Percentiles rank a stretch among this genome's conserved stretches.
Evolutionary conservation across 2,888 invertebrate genomes (phyloP).

Genomic region (Caenorhabditis panamensis): DNA sequence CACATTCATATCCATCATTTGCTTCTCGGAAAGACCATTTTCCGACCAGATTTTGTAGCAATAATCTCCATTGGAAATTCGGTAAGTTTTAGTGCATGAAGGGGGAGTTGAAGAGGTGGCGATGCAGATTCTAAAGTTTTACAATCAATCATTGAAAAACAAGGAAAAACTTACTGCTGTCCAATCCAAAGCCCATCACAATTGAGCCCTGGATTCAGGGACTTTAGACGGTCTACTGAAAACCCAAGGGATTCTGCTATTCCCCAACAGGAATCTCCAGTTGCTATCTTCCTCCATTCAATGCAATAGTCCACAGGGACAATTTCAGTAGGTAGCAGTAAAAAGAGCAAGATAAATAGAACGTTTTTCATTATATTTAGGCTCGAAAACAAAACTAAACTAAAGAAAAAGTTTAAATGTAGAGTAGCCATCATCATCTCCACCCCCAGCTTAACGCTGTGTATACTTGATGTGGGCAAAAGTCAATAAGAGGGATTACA

Average conservation of each 20-base stretch:
- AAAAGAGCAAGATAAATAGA: no score
- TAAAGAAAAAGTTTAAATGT: no score
- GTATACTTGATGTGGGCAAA: no score
- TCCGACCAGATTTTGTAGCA: constrained; percentile 35
- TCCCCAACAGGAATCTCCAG: constrained; percentile 26
- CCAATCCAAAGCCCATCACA: constrained; percentile 28
- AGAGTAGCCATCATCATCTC: no score
- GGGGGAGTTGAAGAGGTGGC: not conserved
- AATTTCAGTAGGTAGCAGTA: not conserved
- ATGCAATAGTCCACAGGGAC: not conserved
- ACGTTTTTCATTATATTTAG: no score
- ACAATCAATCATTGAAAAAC: not conserved
- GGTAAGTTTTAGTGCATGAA: not conserved
- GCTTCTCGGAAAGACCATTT: constrained; percentile 3
- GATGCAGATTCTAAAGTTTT: constrained; percentile 17
- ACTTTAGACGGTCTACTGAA: not conserved
- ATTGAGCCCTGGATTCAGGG: constrained; percentile 1
- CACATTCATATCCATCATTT: constrained; percentile 22
- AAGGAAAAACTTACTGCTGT: constrained; percentile 1
- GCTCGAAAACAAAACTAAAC: no score
- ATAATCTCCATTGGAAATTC: constrained; percentile 6
- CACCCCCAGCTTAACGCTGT: no score
- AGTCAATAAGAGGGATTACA: no score
- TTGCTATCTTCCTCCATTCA: not conserved
- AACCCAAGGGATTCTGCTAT: not conserved